A percentile compares a stretch with the other conserved stretches of the same genome.
Conservation (phyloP, 2,797 vertebrate species). For the Graptemys geographica region DNA sequence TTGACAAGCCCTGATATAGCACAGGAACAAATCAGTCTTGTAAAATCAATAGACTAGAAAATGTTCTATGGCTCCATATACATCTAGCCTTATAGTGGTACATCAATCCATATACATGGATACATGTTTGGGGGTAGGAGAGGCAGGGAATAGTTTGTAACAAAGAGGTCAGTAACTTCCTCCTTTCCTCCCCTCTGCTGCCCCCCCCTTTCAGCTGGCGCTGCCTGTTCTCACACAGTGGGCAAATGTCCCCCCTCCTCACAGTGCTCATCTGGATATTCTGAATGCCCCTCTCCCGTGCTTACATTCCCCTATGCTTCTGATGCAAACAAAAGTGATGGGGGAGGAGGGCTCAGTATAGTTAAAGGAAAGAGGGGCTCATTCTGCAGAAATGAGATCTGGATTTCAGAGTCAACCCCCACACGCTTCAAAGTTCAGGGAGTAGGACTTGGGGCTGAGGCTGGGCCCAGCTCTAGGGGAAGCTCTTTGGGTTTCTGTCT, state of each 20-base stretch:
- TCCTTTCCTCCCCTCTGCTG: accelerated
- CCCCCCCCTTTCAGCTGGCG: accelerated
- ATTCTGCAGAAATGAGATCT: not conserved
- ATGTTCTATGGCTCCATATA: conserved; percentile 42
- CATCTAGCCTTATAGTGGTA: conserved; percentile 28
- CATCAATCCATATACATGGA: conserved; percentile 11
- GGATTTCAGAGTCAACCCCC: not conserved
- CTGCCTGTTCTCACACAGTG: not conserved
- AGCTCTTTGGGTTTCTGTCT: not conserved
- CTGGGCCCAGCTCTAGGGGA: not conserved
- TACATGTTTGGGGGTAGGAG: not conserved
- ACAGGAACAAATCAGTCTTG: not conserved
- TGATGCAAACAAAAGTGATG: not conserved
- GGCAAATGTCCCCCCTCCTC: accelerated
- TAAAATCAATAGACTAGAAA: conserved; percentile 34
- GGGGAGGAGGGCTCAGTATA: not conserved
- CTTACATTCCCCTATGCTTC: not conserved
- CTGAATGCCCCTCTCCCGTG: not conserved
- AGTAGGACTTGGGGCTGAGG: not conserved
- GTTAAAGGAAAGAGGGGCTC: not conserved
- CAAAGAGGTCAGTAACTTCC: not conserved
- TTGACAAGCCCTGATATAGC: conserved; percentile 25
- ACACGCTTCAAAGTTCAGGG: not conserved
- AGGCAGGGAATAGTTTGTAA: not conserved
- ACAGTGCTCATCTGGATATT: accelerated